Base-by-base conservation (phyloP, 2,888 invertebrate genomes). In the Tipula confusa region DNA sequence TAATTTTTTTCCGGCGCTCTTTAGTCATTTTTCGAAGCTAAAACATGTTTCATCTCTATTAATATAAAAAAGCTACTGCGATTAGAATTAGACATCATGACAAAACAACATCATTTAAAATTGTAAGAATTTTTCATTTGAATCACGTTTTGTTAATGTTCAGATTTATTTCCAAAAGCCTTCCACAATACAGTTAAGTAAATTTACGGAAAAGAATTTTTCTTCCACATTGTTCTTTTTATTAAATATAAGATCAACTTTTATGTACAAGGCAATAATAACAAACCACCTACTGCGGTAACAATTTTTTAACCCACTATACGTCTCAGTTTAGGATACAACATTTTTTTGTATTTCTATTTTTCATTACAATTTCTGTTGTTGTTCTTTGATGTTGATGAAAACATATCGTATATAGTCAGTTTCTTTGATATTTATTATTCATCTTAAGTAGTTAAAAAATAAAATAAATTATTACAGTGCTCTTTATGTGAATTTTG, bases 311-410 rank as follows among this genome's bases (percentile, higher is more conserved):
- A 64, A 9, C 64, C 64, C 64, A 64, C 64, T 64, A 64, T 64
- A 64, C 24, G 64, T 64, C 64, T 64, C 64, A 9, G 24, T 64
- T 64, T 64, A 64, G 64, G 64, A 64, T 64, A 64, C 18, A 64
- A 64, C 24, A 24, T 64, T 64, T 36, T n/a, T 64, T 64, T 64
- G 64, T 64, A 64, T 64, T 64, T 64, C 13, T 18, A 24, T 64
- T 64, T 64, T 64, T 64, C 64, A 64, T 64, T 64, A 9, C 64
- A 64, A 64, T 64, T 64, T 64, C 64, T 64, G 64, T 64, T 64
- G 64, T 64, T 64, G 64, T 64, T 64, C 64, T 64, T 64, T 64
- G 64, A 64, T 64, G 64, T 64, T 24, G 64, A 64, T 64, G 64
- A 64, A 48, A 64, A 24, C 64, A n/a, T n/a, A n/a, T n/a, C n/a